Conservation (phyloP, 2,888 invertebrate species). For the Drosophila peninsularis region DNA sequence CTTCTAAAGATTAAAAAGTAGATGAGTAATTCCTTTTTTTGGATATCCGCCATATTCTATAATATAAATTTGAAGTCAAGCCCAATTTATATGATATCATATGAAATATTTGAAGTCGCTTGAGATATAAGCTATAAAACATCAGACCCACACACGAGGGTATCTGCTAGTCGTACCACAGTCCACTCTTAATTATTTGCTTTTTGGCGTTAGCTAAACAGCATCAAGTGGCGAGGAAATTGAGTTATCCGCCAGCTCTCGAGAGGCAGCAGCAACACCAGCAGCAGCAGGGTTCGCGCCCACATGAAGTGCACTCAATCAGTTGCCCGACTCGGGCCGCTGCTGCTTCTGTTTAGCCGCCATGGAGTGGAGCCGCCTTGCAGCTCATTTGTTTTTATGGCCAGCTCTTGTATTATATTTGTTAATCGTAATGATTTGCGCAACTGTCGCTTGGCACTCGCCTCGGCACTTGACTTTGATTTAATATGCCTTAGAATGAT, state of each 20-base stretch:
- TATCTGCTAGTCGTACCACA: not conserved
- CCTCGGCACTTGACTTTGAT: constrained; percentile 60
- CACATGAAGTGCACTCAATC: constrained; percentile 60
- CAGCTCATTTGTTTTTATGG: constrained; percentile 54
- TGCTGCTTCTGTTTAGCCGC: constrained; percentile 38
- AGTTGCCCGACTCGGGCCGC: constrained; percentile 28
- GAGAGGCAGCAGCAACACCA: not conserved
- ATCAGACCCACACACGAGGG: not conserved
- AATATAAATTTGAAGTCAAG: not conserved
- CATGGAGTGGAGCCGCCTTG: not conserved
- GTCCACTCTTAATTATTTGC: not conserved
- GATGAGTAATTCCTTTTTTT: not conserved
- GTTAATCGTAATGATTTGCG: constrained; percentile 80
- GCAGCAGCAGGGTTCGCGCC: constrained; percentile 15
- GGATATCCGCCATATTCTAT: not conserved
- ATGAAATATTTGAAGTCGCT: not conserved
- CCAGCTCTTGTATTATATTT: constrained; percentile 58
- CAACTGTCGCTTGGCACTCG: constrained; percentile 76
- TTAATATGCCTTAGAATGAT: constrained; percentile 22
- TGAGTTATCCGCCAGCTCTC: constrained; percentile 50
- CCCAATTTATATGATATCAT: not conserved
- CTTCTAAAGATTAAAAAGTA: no score
- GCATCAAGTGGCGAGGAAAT: constrained; percentile 52
- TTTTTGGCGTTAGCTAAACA: constrained; percentile 49
- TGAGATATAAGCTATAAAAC: no score